phyloP scores from a whole-genome alignment of 35 echinoderm and acorn worm genomes.

The Nesometra sesokonis region DNA sequence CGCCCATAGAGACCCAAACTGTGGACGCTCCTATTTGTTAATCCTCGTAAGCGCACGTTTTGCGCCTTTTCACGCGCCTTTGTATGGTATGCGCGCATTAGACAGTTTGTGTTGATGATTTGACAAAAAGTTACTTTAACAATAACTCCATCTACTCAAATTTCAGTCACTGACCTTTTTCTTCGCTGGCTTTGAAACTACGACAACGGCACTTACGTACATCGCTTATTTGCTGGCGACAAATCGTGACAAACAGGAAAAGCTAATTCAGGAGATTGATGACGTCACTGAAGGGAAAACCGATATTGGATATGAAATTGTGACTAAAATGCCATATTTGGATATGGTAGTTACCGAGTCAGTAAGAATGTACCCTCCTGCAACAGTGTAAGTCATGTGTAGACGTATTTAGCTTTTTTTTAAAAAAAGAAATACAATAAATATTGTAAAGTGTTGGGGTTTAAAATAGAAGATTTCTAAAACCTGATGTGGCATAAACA shows the following conservation, averaged over 20 bases:
- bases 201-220: constrained; percentile 35
- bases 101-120: background rate
- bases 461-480: too few species aligned
- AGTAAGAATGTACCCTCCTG: constrained; percentile 52
- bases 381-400: constrained; percentile 36
- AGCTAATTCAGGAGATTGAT: constrained; percentile 46
- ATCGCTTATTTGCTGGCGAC: constrained; percentile 42
- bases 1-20: too few species aligned
- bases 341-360: constrained; percentile 57
- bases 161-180: constrained; percentile 59
- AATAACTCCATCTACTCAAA: too few species aligned
- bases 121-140: background rate
- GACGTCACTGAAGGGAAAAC: constrained; percentile 11
- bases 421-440: too few species aligned
- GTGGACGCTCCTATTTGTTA: too few species aligned
- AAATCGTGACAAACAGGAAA: constrained; percentile 41
- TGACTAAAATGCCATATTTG: constrained; percentile 70
- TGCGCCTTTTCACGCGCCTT: too few species aligned
- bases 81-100: too few species aligned
- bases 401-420: background rate
- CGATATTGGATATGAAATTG: constrained; percentile 30
- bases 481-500: too few species aligned
- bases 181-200: constrained; percentile 72
- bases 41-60: too few species aligned
- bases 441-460: too few species aligned